A percentile compares a stretch with the other conserved stretches of the same genome.
phyloP scores from a whole-genome alignment of 2,113 vertebrate species.

The Penelope pileata region DNA sequence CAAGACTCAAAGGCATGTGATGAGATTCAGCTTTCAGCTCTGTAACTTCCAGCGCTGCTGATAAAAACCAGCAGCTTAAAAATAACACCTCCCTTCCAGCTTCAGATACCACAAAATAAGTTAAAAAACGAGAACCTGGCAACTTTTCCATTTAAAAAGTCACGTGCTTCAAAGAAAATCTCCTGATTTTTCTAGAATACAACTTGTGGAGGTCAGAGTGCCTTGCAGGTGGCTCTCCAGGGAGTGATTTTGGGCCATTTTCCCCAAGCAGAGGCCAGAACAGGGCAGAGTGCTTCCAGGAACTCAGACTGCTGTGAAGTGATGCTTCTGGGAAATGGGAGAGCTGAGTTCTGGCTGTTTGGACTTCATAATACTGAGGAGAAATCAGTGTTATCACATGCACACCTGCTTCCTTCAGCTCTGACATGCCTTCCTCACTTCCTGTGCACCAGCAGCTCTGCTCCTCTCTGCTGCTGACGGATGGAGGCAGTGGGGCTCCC shows the following conservation, averaged over 20 bases:
- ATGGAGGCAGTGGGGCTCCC: not conserved
- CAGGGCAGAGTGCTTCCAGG: not conserved
- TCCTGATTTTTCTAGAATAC: not conserved
- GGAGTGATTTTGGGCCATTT: not conserved
- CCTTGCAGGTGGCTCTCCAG: fast-evolving
- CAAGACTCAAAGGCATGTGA: not conserved
- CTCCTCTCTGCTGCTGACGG: not conserved
- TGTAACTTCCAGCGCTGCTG: not conserved
- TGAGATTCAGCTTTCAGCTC: conserved; percentile 31
- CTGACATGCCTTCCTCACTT: not conserved
- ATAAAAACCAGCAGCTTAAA: not conserved
- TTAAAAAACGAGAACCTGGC: not conserved
- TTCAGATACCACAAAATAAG: not conserved
- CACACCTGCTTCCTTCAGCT: not conserved
- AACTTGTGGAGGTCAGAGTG: not conserved
- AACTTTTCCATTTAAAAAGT: not conserved
- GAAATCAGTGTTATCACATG: not conserved
- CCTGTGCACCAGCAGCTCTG: not conserved
- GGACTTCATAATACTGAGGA: not conserved
- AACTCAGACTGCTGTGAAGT: not conserved
- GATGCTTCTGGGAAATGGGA: not conserved
- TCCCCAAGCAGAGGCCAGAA: not conserved
- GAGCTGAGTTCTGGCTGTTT: not conserved
- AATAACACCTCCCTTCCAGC: conserved; percentile 49
- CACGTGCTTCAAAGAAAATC: not conserved